Evolutionary conservation across 2,113 vertebrate species (phyloP), one percentile per base, ranked within the genome.

Genomic region (Hippocampus barbouri): DNA sequence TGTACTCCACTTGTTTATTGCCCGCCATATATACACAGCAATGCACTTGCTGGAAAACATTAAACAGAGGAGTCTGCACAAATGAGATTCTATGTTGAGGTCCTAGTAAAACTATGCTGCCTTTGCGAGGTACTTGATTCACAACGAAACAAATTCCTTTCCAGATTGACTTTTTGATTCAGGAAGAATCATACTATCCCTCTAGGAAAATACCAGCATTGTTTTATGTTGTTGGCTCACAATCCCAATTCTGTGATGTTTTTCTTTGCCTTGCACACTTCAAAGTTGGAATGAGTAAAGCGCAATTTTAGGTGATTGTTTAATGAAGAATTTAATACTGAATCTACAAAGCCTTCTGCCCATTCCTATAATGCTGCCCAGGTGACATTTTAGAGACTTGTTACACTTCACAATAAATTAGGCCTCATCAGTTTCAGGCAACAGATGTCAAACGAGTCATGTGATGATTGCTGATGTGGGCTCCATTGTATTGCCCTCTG

Each of bases 361-460:
- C 69, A 51, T 40, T 68, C 63, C 64, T 74, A 25, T 34, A 51
- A 57, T 43, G 53, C 21, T 23, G 21, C 9, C 9, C 69, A 30
- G 15, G 25, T 60, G 57, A 30, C 25, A 59, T 60, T 60, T 30
- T 60, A 16, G 57, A 60, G 25, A 60, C 27, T 30, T 53, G 68
- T 84, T 78, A 67, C 61, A 70, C 80, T 79, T 73, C 72, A 81
- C 72, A 67, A 75, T 61, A 43, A 69, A 76, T 66, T 56, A 74
- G 74, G 62, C 68, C 40, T 0, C 43, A 63, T 68, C 71, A 72
- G 59, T 73, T 76, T 8, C 10, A 16, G 66, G 75, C 71, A 79
- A 82, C 88, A 91, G 87, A 88, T 89, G 87, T 87, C 76, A 76
- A 76, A 86, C 91, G 88, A 90, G 77, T 90, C 87, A 89, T 88